A percentile compares a stretch with the other conserved stretches of the same genome.
phyloP scores from a whole-genome alignment of 2,113 vertebrate species.

The Podarcis cretensis region DNA sequence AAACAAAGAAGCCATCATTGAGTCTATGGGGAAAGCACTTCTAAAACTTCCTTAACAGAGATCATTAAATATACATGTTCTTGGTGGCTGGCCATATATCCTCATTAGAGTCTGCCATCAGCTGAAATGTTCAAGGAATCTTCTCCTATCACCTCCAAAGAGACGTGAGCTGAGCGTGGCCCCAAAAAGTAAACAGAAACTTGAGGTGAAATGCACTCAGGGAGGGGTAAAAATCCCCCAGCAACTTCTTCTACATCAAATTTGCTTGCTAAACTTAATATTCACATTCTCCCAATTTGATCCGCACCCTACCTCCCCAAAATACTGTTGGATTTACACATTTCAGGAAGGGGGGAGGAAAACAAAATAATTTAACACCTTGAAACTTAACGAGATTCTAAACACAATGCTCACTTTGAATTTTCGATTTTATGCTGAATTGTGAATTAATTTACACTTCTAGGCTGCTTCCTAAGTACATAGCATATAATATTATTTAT shows the following conservation, averaged over 20 bases:
- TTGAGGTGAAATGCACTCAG: not conserved
- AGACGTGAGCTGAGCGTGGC: not conserved
- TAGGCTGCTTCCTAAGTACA: not conserved
- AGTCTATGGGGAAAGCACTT: slow-evolving; percentile 61
- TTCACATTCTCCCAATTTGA: not conserved
- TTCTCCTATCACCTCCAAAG: slow-evolving; percentile 14
- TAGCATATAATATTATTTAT: no score
- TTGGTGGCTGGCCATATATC: slow-evolving; percentile 68
- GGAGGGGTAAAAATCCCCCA: not conserved
- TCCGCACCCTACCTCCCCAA: not conserved
- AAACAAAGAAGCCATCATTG: slow-evolving; percentile 68
- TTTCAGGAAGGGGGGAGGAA: not conserved
- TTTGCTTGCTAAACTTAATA: not conserved
- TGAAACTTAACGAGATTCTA: not conserved
- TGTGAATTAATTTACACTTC: not conserved
- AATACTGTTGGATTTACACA: not conserved
- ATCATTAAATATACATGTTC: slow-evolving; percentile 69
- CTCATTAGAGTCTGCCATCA: slow-evolving; percentile 63
- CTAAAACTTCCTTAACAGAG: slow-evolving; percentile 72
- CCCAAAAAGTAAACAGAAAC: not conserved
- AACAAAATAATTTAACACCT: not conserved
- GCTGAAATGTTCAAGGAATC: slow-evolving; percentile 31
- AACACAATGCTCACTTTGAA: not conserved
- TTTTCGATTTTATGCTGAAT: not conserved
- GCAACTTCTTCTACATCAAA: not conserved